Percentiles rank a stretch among this genome's conserved stretches.
Conservation (phyloP, 2,113 vertebrate species). For the Poeciliopsis occidentalis region DNA sequence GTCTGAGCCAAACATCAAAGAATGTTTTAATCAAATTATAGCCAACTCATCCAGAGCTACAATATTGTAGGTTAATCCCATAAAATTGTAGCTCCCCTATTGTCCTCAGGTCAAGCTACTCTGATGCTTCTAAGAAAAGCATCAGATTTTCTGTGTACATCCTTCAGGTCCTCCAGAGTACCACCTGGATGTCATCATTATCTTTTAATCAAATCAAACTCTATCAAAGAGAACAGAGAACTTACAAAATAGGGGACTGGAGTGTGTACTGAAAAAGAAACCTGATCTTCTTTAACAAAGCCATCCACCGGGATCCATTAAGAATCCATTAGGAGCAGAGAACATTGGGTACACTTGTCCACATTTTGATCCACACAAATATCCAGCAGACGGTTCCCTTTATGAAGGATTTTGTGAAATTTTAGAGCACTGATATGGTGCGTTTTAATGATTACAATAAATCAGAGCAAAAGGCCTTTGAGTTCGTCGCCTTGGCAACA, state of each 20-base stretch:
- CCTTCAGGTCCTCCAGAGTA: not conserved
- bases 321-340: slow-evolving; percentile 17
- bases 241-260: slow-evolving; percentile 1
- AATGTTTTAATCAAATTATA: not conserved
- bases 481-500: slow-evolving; percentile 49
- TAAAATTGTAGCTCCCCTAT: not conserved
- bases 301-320: slow-evolving; percentile 8
- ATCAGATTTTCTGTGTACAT: slow-evolving; percentile 2
- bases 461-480: slow-evolving; percentile 10
- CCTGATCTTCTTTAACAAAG: slow-evolving; percentile 6
- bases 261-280: slow-evolving; percentile 10
- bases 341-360: not conserved
- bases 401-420: slow-evolving; percentile 7
- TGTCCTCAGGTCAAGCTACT: not conserved
- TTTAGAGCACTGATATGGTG: slow-evolving; percentile 12
- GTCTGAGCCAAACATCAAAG: not conserved
- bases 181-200: not conserved
- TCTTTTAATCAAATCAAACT: slow-evolving; percentile 13
- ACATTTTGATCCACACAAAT: slow-evolving; percentile 10
- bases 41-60: not conserved
- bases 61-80: not conserved
- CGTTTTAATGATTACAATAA: slow-evolving; percentile 28
- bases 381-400: not conserved
- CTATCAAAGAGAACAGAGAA: slow-evolving; percentile 1
- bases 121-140: not conserved